Conservation (phyloP, 2,888 invertebrate genomes). For the Seira sanloemensis region DNA sequence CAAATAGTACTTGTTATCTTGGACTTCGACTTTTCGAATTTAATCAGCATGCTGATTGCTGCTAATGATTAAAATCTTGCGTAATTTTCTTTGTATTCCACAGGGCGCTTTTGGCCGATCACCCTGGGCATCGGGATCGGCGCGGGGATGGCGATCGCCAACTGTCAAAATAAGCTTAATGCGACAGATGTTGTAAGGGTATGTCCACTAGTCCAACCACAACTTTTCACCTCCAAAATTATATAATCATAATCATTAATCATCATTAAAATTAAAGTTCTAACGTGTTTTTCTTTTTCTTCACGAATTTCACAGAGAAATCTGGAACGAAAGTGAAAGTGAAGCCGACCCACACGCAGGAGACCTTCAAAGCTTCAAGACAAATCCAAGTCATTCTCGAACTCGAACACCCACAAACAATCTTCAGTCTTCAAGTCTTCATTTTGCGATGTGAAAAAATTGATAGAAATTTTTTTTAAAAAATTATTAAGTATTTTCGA, state of each 20-base stretch:
- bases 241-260: neutral
- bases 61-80: too few relatives aligned
- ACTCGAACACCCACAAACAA: too few relatives aligned
- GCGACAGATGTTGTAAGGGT: constrained; percentile 56
- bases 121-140: constrained; percentile 92
- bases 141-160: constrained; percentile 91
- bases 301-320: constrained; percentile 11
- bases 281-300: neutral
- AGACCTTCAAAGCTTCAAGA: too few relatives aligned
- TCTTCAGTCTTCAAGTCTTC: too few relatives aligned
- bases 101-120: constrained; percentile 90
- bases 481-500: too few relatives aligned
- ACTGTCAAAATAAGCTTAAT: constrained; percentile 85
- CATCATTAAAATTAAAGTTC: neutral
- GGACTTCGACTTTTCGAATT: too few relatives aligned
- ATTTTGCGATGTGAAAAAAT: too few relatives aligned
- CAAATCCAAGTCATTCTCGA: too few relatives aligned
- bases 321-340: constrained; percentile 26
- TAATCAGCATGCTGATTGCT: too few relatives aligned
- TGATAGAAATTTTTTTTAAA: too few relatives aligned
- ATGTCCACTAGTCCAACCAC: neutral
- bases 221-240: neutral
- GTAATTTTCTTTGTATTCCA: constrained; percentile 68
- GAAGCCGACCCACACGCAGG: too few relatives aligned
- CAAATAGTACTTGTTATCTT: too few relatives aligned